Conservation (phyloP, 2,888 invertebrate genomes). For the Marronus borbonicus region DNA sequence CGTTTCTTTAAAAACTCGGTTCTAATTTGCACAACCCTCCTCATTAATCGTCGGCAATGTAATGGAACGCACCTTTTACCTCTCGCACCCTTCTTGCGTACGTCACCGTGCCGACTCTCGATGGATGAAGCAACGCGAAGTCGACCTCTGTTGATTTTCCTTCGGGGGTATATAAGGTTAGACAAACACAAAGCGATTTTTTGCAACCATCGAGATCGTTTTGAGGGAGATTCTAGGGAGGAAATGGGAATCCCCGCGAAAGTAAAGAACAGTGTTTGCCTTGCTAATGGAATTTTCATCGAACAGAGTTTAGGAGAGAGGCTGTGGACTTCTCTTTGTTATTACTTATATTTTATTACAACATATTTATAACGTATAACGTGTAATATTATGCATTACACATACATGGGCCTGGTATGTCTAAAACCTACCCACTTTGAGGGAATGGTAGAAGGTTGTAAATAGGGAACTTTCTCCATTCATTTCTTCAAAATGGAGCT, state of each 20-base stretch:
- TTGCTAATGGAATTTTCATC: constrained; percentile 46
- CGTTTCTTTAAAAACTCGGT: constrained; percentile 41
- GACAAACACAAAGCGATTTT: constrained; percentile 42
- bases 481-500: too few relatives aligned
- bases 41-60: constrained; percentile 37
- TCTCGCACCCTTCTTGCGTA: neutral
- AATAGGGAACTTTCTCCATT: too few relatives aligned
- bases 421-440: neutral
- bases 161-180: constrained; percentile 29
- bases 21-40: constrained; percentile 41
- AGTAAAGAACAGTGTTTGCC: constrained; percentile 32
- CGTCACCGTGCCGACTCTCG: constrained; percentile 13
- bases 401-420: neutral
- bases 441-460: too few relatives aligned
- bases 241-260: constrained; percentile 19
- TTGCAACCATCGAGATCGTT: constrained; percentile 38
- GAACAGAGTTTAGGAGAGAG: neutral
- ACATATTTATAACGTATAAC: neutral
- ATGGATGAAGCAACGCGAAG: constrained; percentile 6
- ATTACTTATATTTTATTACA: constrained; percentile 26
- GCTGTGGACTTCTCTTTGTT: constrained; percentile 18
- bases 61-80: constrained; percentile 25
- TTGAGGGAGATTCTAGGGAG: constrained; percentile 31
- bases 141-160: constrained; percentile 46
- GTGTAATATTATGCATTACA: neutral